phyloP scores from a whole-genome alignment of 2,888 invertebrate species.

The Thecocarcelia acutangulata region DNA sequence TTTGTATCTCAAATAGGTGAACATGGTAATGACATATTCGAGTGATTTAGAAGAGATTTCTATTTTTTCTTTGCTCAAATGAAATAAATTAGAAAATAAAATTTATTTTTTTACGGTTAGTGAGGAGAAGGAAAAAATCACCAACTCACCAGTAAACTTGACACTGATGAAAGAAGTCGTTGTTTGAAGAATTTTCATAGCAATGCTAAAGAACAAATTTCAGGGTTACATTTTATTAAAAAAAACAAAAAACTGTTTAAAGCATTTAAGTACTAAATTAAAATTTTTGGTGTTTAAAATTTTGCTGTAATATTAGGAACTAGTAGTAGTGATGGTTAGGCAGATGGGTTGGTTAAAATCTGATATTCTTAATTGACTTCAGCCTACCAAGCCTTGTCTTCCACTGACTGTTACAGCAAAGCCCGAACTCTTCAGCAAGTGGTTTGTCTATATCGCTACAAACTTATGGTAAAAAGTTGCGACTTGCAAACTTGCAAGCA shows the following conservation, averaged over 20 bases:
- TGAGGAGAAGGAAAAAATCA: background rate
- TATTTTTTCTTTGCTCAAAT: slow-evolving; percentile 11
- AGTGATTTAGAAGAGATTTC: slow-evolving; percentile 64
- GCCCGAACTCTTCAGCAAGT: too few relatives aligned
- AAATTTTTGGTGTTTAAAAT: too few relatives aligned
- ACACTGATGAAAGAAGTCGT: slow-evolving; percentile 45
- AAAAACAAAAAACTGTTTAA: background rate
- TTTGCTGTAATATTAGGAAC: too few relatives aligned
- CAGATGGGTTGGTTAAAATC: too few relatives aligned
- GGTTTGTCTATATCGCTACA: too few relatives aligned
- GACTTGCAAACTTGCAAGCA: too few relatives aligned
- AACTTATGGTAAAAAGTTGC: too few relatives aligned
- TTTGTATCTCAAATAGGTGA: slow-evolving; percentile 58
- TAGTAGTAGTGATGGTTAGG: too few relatives aligned
- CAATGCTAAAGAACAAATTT: background rate
- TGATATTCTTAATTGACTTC: too few relatives aligned
- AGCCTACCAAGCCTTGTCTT: too few relatives aligned
- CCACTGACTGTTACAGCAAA: too few relatives aligned
- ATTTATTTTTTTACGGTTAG: slow-evolving; percentile 30
- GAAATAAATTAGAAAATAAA: slow-evolving; percentile 54
- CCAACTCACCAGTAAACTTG: slow-evolving; percentile 1
- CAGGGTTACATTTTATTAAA: background rate
- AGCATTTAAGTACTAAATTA: too few relatives aligned
- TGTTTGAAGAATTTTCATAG: background rate
- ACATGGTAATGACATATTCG: slow-evolving; percentile 68